phyloP scores from a whole-genome alignment of 2,797 vertebrate genomes.

The Agapornis canus region DNA sequence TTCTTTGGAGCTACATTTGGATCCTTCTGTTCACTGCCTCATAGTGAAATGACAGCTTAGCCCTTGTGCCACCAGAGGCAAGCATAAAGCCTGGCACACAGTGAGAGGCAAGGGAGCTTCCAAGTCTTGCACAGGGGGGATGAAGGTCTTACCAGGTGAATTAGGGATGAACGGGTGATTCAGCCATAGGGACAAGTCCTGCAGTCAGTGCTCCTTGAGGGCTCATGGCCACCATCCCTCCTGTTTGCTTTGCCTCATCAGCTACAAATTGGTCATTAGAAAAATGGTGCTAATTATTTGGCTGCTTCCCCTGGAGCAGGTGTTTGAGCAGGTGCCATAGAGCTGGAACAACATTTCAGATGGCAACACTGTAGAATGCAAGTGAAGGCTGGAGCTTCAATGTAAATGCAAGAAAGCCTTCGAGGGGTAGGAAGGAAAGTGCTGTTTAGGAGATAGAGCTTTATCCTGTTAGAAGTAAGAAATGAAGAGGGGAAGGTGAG shows the following conservation, averaged over 20 bases:
- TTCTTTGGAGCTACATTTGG: neutral
- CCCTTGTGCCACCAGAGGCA: neutral
- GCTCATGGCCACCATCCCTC: accelerated
- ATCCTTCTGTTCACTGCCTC: conserved; percentile 16
- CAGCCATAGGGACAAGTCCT: neutral
- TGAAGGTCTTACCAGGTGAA: neutral
- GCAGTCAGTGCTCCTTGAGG: neutral
- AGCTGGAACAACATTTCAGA: neutral
- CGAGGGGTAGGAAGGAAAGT: neutral
- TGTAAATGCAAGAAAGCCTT: neutral
- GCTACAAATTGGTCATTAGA: neutral
- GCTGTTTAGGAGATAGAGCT: neutral
- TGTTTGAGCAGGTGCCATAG: neutral
- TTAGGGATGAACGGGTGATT: neutral
- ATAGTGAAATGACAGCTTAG: conserved; percentile 3
- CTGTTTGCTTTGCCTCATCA: neutral
- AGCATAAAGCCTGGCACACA: neutral
- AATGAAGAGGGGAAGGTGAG: neutral
- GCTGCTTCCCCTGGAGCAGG: neutral
- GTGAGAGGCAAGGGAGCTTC: neutral
- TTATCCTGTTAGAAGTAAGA: neutral
- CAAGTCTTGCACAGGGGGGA: accelerated
- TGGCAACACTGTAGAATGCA: neutral
- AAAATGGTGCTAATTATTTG: neutral
- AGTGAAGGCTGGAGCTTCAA: neutral